These are phyloP conservation scores for Asarcornis scutulata DNA, from an alignment of 2,113 vertebrate species.

Conservation along the genomic window DNA sequence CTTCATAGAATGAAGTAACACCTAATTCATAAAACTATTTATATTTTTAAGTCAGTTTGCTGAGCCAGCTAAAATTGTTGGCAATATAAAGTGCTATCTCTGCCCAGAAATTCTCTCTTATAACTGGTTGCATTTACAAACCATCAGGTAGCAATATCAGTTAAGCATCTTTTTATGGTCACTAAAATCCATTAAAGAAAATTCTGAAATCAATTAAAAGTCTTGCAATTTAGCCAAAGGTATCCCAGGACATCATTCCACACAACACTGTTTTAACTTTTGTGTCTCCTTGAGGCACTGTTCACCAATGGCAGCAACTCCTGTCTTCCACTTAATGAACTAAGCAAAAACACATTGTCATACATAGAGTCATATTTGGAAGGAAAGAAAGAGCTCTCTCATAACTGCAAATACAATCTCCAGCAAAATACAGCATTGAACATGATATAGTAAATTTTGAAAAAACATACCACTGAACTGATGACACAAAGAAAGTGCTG, in stretches of 20 bases:
- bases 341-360: slow-evolving; percentile 21
- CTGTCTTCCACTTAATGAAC: neutral
- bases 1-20: neutral
- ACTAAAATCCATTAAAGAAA: neutral
- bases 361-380: neutral
- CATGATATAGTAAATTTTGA: neutral
- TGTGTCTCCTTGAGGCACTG: neutral
- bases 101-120: neutral
- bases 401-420: neutral
- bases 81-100: neutral
- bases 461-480: neutral
- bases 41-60: neutral
- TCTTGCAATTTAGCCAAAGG: neutral
- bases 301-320: neutral
- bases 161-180: neutral
- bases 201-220: neutral
- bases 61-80: neutral
- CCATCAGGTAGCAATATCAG: neutral
- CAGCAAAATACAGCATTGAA: neutral
- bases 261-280: neutral
- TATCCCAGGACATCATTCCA: neutral
- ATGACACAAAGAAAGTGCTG: slow-evolving; percentile 29
- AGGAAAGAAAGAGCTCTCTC: slow-evolving; percentile 26
- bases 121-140: neutral
- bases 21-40: neutral